These are phyloP conservation scores for Aphrophora alni DNA, from an alignment of 2,888 invertebrate genomes.

Conservation along the genomic window DNA sequence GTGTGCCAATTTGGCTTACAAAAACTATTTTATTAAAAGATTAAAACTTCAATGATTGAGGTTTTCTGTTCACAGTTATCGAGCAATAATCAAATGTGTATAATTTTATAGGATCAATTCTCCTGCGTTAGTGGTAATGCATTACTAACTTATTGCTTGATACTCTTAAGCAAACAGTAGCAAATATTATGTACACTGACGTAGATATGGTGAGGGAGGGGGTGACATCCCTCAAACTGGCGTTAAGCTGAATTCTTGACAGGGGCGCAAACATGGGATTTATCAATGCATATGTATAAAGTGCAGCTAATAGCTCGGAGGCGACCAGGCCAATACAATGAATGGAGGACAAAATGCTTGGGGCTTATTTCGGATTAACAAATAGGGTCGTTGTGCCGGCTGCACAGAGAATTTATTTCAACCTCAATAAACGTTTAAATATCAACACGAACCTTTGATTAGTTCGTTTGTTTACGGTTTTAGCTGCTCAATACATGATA, in stretches of 20 bases:
- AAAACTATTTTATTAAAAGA: no score
- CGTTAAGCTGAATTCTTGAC: neutral
- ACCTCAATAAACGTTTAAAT: conserved; percentile 2
- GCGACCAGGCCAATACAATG: neutral
- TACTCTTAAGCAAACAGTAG: no score
- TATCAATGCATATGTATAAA: conserved; percentile 5
- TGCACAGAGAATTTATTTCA: no score
- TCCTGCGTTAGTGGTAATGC: no score
- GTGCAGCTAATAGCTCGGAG: neutral
- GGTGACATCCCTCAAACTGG: neutral
- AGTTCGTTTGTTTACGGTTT: neutral
- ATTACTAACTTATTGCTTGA: no score
- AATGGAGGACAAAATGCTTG: neutral
- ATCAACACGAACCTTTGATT: neutral
- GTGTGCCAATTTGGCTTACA: no score
- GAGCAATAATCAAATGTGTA: no score
- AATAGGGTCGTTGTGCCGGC: neutral
- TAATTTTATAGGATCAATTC: no score
- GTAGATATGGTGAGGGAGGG: neutral
- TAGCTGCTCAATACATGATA: no score
- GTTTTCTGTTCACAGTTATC: no score
- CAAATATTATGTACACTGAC: neutral
- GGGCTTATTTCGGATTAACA: neutral
- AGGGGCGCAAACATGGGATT: conserved; percentile 2
- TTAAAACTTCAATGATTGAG: no score